phyloP scores from a whole-genome alignment of 2,888 invertebrate genomes.

The Patella depressa region DNA sequence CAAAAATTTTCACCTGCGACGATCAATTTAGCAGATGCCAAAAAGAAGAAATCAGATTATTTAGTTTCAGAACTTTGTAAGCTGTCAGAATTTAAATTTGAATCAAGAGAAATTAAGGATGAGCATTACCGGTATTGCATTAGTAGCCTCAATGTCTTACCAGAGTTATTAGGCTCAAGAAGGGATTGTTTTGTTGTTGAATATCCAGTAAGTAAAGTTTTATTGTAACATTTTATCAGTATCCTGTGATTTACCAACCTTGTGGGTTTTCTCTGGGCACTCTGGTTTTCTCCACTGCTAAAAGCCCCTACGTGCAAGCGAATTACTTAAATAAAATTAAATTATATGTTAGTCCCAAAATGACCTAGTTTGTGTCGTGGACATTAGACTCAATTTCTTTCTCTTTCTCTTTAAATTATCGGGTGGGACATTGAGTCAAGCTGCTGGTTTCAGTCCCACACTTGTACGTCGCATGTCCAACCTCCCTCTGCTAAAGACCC shows the following conservation, averaged over 20 bases:
- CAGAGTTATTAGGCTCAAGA: not conserved
- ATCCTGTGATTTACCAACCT: not conserved
- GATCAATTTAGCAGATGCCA: not conserved
- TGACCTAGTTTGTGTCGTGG: too few relatives aligned
- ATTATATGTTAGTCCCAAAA: too few relatives aligned
- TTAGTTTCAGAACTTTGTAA: not conserved
- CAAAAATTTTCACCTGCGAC: not conserved
- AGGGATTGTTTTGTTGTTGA: not conserved
- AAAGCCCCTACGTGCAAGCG: too few relatives aligned
- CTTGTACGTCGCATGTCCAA: too few relatives aligned
- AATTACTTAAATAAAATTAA: too few relatives aligned
- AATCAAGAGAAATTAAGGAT: not conserved
- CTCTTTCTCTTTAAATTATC: too few relatives aligned
- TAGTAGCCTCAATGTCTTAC: not conserved
- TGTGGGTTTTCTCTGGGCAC: too few relatives aligned
- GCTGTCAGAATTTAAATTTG: not conserved
- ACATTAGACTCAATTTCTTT: too few relatives aligned
- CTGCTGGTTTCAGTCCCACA: too few relatives aligned
- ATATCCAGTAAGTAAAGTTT: not conserved
- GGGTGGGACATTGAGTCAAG: too few relatives aligned
- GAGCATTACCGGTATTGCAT: not conserved
- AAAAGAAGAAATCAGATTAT: not conserved
- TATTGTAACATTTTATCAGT: not conserved
- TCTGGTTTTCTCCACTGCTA: too few relatives aligned
- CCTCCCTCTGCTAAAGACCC: not conserved